Base-by-base conservation (phyloP, 2,113 vertebrate species). In the Tautogolabrus adspersus region DNA sequence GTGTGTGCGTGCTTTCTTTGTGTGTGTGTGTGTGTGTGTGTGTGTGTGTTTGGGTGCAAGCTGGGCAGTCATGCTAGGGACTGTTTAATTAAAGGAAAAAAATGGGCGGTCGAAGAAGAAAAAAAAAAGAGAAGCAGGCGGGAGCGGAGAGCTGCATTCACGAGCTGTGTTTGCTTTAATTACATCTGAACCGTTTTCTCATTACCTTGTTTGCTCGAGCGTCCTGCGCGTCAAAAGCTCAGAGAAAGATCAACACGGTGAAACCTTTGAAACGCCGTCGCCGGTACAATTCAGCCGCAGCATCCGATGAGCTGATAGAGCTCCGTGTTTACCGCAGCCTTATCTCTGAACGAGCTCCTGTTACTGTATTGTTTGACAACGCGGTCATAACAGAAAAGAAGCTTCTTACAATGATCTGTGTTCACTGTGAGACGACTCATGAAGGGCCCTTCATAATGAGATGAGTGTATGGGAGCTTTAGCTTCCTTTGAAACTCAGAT, bases 171-270 rank as follows among this genome's bases (percentile, higher is more conserved):
- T 93, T 92, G 88, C 89, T 87, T 88, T 93, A 90, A 91, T 92
- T 86, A 83, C 89, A 77, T 93, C 93, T 89, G 89, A 91, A 80
- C 85, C 80, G 81, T 90, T 92, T 92, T 92, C 90, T 91, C 90
- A 93, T 94, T 93, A 92, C 82, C 70, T 81, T 91, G 90, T 92
- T 90, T 90, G 85, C 90, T 89, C 42, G 80, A 91, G 90, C 85
- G 72, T 80, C 69, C 72, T 80, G 79, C 38, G 59, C 82, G 86
- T 88, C 82, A 83, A 84, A 93, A 79, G 75, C 82, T 82, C 56
- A 68, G 86, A 74, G 2, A 84, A 92, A 85, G 88, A 91, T 92
- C 91, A 92, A 93, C 90, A 82, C 23, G 18, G 84, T 67, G 67
- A 77, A 84, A 87, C 79, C 82, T 77, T 42, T 34, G 66, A 85